phyloP scores from a whole-genome alignment of 2,113 vertebrate genomes.

The Galemys pyrenaicus region DNA sequence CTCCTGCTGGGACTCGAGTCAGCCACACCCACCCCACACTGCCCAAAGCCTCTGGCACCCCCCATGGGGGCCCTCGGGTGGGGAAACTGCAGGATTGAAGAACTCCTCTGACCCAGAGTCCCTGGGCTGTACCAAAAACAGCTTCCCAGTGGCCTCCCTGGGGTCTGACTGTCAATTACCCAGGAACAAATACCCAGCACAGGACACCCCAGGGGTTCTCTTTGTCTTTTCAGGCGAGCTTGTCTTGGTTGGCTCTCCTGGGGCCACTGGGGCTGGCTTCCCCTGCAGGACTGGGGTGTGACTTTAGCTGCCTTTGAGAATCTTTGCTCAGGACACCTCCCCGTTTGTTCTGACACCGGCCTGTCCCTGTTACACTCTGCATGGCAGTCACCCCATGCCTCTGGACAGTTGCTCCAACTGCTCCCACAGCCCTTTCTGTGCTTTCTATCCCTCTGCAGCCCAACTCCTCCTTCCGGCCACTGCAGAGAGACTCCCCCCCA shows the following conservation, averaged over 20 bases:
- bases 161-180: neutral
- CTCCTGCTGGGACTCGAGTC: neutral
- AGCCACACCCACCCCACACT: neutral
- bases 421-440: neutral
- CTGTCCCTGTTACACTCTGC: neutral
- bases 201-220: neutral
- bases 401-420: neutral
- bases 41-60: neutral
- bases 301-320: neutral
- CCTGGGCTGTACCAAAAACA: neutral
- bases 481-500: slow-evolving; percentile 76
- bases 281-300: neutral
- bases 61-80: neutral
- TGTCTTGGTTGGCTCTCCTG: neutral
- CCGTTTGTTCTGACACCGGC: neutral
- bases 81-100: neutral
- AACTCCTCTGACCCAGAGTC: neutral
- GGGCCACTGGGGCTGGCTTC: neutral
- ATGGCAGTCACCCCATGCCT: neutral
- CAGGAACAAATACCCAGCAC: neutral
- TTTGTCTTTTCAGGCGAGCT: neutral
- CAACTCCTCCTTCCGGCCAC: slow-evolving; percentile 80
- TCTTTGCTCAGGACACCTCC: neutral
- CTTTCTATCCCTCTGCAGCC: slow-evolving; percentile 74
- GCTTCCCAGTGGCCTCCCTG: neutral